Conservation (phyloP, 1,140 invertebrate genomes). For the Trachelipus rathkii region DNA sequence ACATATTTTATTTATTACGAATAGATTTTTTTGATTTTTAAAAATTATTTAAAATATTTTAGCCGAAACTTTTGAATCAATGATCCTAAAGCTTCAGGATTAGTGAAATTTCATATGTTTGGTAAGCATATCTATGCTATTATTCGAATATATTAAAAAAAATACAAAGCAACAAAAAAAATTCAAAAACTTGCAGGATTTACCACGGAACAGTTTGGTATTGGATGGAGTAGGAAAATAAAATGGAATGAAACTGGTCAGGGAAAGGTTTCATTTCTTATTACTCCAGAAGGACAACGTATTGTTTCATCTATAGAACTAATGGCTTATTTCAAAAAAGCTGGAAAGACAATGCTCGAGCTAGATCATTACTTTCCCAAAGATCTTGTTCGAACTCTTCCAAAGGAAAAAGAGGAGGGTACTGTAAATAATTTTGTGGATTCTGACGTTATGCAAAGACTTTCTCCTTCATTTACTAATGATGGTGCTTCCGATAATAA, state of each 20-base stretch:
- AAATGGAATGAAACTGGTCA: conserved; percentile 42
- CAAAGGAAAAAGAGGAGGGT: neutral
- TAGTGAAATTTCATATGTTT: no score
- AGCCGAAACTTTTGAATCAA: no score
- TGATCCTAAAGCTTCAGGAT: no score
- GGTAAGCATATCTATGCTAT: no score
- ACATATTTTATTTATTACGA: no score
- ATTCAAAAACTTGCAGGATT: conserved; percentile 10
- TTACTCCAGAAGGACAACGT: conserved; percentile 37
- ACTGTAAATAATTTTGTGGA: neutral
- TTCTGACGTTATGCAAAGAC: neutral
- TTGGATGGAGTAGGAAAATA: conserved; percentile 36
- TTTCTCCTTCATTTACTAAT: neutral
- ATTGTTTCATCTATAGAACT: conserved; percentile 39
- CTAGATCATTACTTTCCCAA: conserved; percentile 39
- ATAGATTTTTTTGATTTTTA: no score
- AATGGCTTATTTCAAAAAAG: conserved; percentile 43
- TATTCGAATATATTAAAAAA: no score
- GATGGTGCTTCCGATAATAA: neutral
- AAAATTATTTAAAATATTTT: no score
- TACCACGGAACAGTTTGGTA: conserved; percentile 34
- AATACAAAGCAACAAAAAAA: neutral
- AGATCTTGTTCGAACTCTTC: conserved; percentile 1
- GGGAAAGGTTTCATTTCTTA: conserved; percentile 37
- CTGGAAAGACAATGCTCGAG: conserved; percentile 33